Evolutionary conservation across 2,888 invertebrate genomes (phyloP), one percentile per base, ranked within the genome.

Genomic region (Phyto melanocephala): DNA sequence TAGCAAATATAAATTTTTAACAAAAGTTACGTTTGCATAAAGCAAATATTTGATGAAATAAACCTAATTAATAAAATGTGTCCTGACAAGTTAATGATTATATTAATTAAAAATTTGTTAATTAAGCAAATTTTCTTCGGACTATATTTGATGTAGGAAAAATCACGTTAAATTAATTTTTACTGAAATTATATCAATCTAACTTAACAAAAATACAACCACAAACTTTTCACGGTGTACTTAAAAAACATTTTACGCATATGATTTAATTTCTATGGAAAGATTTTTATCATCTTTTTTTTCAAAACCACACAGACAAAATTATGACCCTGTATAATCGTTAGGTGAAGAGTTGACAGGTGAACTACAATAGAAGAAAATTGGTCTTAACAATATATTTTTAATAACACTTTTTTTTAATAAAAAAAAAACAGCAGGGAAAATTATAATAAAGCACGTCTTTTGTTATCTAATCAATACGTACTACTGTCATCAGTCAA

Each of bases 261-360:
- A 52, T 52, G 37, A 22, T 40, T 42, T 42, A 10, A 62, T 42
- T 52, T 13, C 60, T 50, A 63, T 47, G 37, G 24, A 45, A 13
- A 54, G 77, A 71, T 78, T 35, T 20, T 78, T 78, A 78, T 78
- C 77, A 15, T 37, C 22, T 33, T n/a, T 22, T 11, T 22, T 33
- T 42, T 42, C n/a, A 28, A 33, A 54, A 52, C 20, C 42, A 67
- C 60, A 67, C 33, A 22, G 47, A 65, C 65, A 76, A 85, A 82
- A 81, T 82, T 72, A 85, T 84, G 72, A 70, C 67, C 45, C 68
- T 74, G 71, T 71, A 56, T 54, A 67, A 50, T 75, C 80, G 75
- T 78, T 76, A 83, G 83, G 79, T 84, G 63, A 65, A 72, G 60
- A 80, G 77, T 40, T 85, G 83, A 81, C 81, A 81, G 80, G 74